Base-by-base conservation (phyloP, 2,797 vertebrate genomes). In the Alfaro cultratus region DNA sequence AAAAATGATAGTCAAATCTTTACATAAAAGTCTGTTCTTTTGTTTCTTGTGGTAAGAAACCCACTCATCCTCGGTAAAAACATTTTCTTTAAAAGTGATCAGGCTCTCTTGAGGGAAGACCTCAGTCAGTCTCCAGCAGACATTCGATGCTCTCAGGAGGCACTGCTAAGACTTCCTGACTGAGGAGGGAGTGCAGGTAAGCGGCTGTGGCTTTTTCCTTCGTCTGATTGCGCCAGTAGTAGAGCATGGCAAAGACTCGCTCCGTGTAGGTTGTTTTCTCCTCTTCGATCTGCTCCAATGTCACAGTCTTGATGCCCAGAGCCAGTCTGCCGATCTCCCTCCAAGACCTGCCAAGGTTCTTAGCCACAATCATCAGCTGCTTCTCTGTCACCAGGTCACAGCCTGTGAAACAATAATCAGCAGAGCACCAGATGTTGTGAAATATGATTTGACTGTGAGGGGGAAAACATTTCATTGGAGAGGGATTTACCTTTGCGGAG, bases 351-450 rank as follows among this genome's bases (percentile, higher is more conserved):
- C 95, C 95, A 1, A 96, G 80, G 1, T 4, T n/a, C 23, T 85
- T 73, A 13, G 96, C 94, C 77, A 95, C 91, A 0, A 0, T 57
- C 95, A 96, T 96, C 87, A 96, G 90, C 93, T 96, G 94, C 83
- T 85, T 95, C 88, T 96, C 95, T 0, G 76, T 94, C 74, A 96
- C 91, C 21, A 90, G 57, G 29, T 6, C 0, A 31, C 83, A 64
- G 29, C 75, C 93, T 92, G 80, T 74, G 73, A 76, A 29, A 34
- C 29, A 34, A 47, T 3, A 6, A 62, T 15, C 15, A 80, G 79
- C 41, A 74, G 2, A 39, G n/a, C 26, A 47, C 4, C 1, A 53
- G 15, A 84, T 55, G 34, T 18, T 71, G n/a, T 45, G 1, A 13
- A 29, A 62, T 26, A 51, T 0, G 5, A 2, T 78, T n/a, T 84